Percentiles rank a stretch among this genome's conserved stretches.
phyloP scores from a whole-genome alignment of 2,888 invertebrate species.

The Xestia rhomboidea region DNA sequence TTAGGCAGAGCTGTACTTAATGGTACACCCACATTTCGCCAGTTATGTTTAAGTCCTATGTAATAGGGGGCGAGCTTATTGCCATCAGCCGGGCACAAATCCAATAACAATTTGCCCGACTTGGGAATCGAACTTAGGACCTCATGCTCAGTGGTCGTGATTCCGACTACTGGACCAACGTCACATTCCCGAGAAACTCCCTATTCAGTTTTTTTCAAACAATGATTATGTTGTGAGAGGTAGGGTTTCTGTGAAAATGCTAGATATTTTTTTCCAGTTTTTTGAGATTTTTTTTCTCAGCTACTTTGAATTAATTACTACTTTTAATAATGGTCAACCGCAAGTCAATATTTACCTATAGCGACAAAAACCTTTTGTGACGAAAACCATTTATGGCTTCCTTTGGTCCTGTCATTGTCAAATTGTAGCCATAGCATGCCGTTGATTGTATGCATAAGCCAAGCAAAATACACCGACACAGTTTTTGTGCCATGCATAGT shows the following conservation, averaged over 20 bases:
- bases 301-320: neutral
- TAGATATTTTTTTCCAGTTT: neutral
- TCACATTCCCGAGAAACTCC: no score
- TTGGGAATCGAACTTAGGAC: no score
- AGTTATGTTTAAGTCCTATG: no score
- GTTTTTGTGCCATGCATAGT: no score
- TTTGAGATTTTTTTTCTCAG: neutral
- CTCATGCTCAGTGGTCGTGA: no score
- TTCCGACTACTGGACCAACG: no score
- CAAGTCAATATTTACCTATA: neutral
- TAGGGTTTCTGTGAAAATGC: neutral
- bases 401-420: neutral
- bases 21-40: no score
- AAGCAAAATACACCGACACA: neutral
- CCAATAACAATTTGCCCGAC: no score
- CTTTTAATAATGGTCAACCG: neutral
- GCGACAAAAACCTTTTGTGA: neutral
- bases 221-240: neutral
- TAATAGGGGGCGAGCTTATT: no score
- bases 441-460: neutral
- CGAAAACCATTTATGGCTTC: neutral
- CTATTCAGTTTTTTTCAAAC: neutral
- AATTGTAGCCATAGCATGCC: neutral
- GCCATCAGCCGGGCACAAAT: no score
- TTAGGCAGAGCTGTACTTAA: no score